phyloP scores from a whole-genome alignment of 2,797 vertebrate genomes.

The Sebastes glaucus region DNA sequence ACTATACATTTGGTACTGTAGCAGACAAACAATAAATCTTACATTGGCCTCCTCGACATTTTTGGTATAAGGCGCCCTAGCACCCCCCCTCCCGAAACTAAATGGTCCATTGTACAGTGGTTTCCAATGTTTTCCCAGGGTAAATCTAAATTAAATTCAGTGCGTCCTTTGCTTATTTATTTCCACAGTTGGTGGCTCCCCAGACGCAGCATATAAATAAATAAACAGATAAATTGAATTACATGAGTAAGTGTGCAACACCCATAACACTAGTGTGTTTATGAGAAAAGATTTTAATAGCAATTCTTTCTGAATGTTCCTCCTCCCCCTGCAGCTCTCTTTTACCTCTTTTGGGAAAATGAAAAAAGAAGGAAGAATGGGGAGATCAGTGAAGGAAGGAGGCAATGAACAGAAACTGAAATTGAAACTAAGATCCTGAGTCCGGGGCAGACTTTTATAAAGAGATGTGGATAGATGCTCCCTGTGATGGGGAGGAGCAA shows the following conservation, averaged over 20 bases:
- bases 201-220: slow-evolving; percentile 24
- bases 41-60: neutral
- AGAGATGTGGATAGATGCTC: neutral
- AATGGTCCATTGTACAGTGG: neutral
- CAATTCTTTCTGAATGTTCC: neutral
- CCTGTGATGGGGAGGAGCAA: neutral
- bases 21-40: neutral
- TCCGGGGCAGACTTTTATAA: neutral
- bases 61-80: neutral
- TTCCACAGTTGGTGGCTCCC: slow-evolving; percentile 10
- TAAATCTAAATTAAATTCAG: slow-evolving; percentile 26
- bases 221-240: slow-evolving; percentile 27
- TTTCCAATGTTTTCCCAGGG: neutral
- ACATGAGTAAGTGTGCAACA: slow-evolving; percentile 18
- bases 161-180: neutral
- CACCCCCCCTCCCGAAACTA: neutral
- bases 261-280: neutral
- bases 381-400: neutral
- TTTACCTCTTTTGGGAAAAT: neutral
- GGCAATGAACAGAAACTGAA: neutral
- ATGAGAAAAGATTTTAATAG: neutral
- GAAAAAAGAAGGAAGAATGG: neutral
- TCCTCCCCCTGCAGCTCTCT: neutral
- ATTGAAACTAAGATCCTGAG: neutral
- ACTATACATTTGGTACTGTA: neutral